A percentile compares a stretch with the other conserved stretches of the same genome.
phyloP scores from a whole-genome alignment of 2,797 vertebrate species.

The Mallotus villosus region DNA sequence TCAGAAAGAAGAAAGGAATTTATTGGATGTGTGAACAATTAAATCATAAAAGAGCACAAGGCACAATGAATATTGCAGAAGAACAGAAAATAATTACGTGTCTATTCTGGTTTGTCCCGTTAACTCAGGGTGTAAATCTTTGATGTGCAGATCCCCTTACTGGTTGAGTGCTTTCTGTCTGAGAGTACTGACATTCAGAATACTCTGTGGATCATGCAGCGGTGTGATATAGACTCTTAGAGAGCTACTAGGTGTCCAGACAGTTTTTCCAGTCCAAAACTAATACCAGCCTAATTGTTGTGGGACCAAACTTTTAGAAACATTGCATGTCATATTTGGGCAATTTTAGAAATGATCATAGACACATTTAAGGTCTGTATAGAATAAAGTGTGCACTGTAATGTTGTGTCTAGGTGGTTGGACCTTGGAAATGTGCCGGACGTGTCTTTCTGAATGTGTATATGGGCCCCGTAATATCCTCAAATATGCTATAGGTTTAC shows the following conservation, averaged over 20 bases:
- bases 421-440: conserved; percentile 39
- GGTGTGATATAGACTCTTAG: neutral
- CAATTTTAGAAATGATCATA: neutral
- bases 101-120: conserved; percentile 46
- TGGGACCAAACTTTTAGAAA: conserved; percentile 11
- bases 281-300: neutral
- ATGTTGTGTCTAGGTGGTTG: conserved; percentile 33
- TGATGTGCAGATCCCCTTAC: conserved; percentile 58
- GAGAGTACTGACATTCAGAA: too few species aligned
- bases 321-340: neutral
- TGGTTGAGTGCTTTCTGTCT: conserved; percentile 11
- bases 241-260: neutral
- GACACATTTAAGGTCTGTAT: conserved; percentile 18
- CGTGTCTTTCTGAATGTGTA: conserved; percentile 50
- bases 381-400: conserved; percentile 26
- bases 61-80: conserved; percentile 38
- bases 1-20: neutral
- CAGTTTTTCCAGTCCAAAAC: neutral
- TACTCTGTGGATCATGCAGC: neutral
- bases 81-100: conserved; percentile 38
- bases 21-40: neutral
- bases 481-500: conserved; percentile 54
- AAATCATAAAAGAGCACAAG: conserved; percentile 15
- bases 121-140: conserved; percentile 52
- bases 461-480: conserved; percentile 42